These are phyloP conservation scores for Drosophila ficusphila DNA, from an alignment of 1,140 invertebrate species.

Conservation along the genomic window DNA sequence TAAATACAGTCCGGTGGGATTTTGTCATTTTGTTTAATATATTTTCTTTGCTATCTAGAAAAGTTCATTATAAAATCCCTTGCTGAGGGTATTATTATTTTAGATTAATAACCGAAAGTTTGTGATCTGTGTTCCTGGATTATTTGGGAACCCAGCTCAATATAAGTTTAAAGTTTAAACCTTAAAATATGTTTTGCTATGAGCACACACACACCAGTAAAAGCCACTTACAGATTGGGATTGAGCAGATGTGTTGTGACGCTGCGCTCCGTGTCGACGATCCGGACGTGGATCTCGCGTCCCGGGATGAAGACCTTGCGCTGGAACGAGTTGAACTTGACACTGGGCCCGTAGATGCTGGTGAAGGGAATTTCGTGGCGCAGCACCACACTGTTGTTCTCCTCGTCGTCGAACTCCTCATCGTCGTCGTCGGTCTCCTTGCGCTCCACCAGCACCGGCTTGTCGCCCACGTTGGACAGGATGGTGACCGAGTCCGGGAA, in stretches of 20 bases:
- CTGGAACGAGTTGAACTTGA: slow-evolving; percentile 90
- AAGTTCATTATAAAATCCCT: too few species aligned
- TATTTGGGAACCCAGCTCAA: too few species aligned
- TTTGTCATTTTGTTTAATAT: too few species aligned
- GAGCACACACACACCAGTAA: too few species aligned
- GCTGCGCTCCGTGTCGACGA: slow-evolving; percentile 90
- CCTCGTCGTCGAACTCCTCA: slow-evolving; percentile 63
- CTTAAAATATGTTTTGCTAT: too few species aligned
- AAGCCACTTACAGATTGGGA: slow-evolving; percentile 91
- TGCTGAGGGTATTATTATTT: too few species aligned
- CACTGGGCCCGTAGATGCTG: slow-evolving; percentile 87
- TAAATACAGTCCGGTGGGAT: too few species aligned
- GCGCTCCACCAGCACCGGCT: slow-evolving; percentile 84
- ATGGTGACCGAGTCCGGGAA: slow-evolving; percentile 87
- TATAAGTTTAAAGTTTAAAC: too few species aligned
- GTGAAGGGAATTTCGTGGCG: slow-evolving; percentile 87
- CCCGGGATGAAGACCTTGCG: slow-evolving; percentile 91
- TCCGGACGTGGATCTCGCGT: slow-evolving; percentile 89
- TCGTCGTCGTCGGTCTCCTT: slow-evolving; percentile 78
- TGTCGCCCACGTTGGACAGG: slow-evolving; percentile 85
- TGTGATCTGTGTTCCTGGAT: too few species aligned
- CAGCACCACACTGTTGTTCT: slow-evolving; percentile 59
- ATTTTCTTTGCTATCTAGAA: too few species aligned
- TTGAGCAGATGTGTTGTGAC: slow-evolving; percentile 92
- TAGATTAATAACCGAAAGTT: too few species aligned